Conservation (phyloP, 2,888 invertebrate genomes). For the Geotrupes spiniger region DNA sequence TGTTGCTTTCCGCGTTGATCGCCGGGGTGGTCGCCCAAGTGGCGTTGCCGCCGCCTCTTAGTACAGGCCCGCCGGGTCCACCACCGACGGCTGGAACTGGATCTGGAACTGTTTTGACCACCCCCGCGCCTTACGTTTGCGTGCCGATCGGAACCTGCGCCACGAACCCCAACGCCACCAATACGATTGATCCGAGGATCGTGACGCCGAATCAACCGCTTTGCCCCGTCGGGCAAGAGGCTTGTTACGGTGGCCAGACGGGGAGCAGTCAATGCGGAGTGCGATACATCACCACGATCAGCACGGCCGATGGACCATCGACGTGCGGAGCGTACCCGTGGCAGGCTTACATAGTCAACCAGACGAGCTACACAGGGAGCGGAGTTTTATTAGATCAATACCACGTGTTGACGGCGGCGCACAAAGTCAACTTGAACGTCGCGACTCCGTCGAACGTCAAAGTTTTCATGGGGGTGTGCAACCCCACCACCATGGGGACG, state of each 20-base stretch:
- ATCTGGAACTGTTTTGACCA: neutral
- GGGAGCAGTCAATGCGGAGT: conserved; percentile 50
- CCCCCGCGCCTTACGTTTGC: conserved; percentile 31
- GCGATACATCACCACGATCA: conserved; percentile 46
- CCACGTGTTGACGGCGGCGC: conserved; percentile 72
- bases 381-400: conserved; percentile 67
- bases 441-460: conserved; percentile 26
- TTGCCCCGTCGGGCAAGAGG: conserved; percentile 37
- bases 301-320: conserved; percentile 53
- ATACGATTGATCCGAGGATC: conserved; percentile 40
- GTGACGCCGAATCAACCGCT: conserved; percentile 32
- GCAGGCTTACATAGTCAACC: conserved; percentile 55
- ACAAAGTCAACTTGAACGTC: conserved; percentile 62
- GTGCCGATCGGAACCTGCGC: conserved; percentile 38
- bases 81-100: neutral
- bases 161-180: conserved; percentile 23
- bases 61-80: neutral
- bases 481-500: conserved; percentile 22
- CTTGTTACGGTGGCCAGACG: conserved; percentile 32
- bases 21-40: too few relatives aligned
- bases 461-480: conserved; percentile 32
- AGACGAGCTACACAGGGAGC: conserved; percentile 61
- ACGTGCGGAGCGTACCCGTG: conserved; percentile 47
- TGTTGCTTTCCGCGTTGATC: too few relatives aligned
- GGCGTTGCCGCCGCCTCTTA: neutral